Evolutionary conservation across 2,797 vertebrate genomes (phyloP), one percentile per base, ranked within the genome.

Genomic region (Anguilla megastoma): DNA sequence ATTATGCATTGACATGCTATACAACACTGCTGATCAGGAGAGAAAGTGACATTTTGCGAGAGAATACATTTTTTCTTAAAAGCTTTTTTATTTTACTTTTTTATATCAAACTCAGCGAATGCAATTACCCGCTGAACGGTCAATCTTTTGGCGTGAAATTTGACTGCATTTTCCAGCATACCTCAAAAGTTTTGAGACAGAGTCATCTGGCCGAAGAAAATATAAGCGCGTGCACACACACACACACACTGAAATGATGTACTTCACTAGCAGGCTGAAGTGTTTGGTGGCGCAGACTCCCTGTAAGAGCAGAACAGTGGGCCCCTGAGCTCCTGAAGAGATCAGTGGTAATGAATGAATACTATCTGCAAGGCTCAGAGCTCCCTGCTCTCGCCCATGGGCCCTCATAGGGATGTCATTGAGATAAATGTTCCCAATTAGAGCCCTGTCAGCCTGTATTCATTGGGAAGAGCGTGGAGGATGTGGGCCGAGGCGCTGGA

Each of bases 341-440:
- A 74, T 27, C 88, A 60, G 63, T 33, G 45, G 80, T 84, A 86
- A 89, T 90, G 89, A 89, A 76, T 82, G 85, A 87, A 76, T 50
- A 6, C 45, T 85, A 88, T 89, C 84, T 84, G 36, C 12, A 83
- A 24, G 85, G 84, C 85, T 87, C 87, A 85, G 80, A 27, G 88
- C 85, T 88, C 90, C 86, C 86, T 91, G 87, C 86, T 88, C 89
- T 89, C 91, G 91, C 93, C 92, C 63, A 88, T 88, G 88, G 91
- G 88, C 89, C 88, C 87, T 90, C 91, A 92, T 94, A 92, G 92
- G 89, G 86, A 91, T 91, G 92, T 94, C 94, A 94, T 90, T 91
- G 90, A 95, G 94, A 95, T 93, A 93, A 94, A 95, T 95, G 91
- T 90, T 91, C 87, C 87, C 89, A 93, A 94, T 92, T 93, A 84